Evolutionary conservation across 1,140 invertebrate genomes (phyloP), one percentile per base, ranked within the genome.

Genomic region (Nasonia giraulti): DNA sequence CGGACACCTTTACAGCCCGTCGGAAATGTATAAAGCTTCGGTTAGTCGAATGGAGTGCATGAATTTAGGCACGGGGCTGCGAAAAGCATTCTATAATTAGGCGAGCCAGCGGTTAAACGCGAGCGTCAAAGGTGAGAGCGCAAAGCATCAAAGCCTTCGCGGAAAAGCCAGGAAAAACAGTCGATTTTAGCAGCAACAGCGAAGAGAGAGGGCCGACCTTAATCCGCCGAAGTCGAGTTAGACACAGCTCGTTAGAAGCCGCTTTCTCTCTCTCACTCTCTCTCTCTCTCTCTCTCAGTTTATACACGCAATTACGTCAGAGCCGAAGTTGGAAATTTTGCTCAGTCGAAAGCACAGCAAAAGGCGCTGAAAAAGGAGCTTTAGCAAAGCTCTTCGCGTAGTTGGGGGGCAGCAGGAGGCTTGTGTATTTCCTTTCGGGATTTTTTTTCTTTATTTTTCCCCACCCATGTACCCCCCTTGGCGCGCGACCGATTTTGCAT

Each of bases 401-500:
- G 6, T 31, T 33, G 10, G 10, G 33, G 33, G 27, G 27, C 27
- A 69, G 27, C 23, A 5, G 23, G 11, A 31, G 2, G 27, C 27
- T 44, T 44, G 23, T 17, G 7, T 62, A 71, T 71, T 71, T 33
- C 68, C 23, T 1, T 12, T 4, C 7, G 0, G 14, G 10, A 11
- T 71, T 31, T 33, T 71, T 71, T 17, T 33, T 31, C 20, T 33
- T 10, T 33, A 27, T 11, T 71, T 37, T 71, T 33, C 27, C 68
- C 0, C 73, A 37, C 33, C 10, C 73, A 37, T 1, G 27, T 27
- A 27, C 27, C 73, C 31, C 20, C 71, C 14, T 74, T 20, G 2
- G 71, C 71, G 23, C 14, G 66, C 66, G 66, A 80, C 62, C 62
- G 33, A 80, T 80, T 80, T 80, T 80, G 31, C 31, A 55, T 23